Evolutionary conservation across 2,797 vertebrate species (phyloP).

Genomic region (Muscicapa comitata): DNA sequence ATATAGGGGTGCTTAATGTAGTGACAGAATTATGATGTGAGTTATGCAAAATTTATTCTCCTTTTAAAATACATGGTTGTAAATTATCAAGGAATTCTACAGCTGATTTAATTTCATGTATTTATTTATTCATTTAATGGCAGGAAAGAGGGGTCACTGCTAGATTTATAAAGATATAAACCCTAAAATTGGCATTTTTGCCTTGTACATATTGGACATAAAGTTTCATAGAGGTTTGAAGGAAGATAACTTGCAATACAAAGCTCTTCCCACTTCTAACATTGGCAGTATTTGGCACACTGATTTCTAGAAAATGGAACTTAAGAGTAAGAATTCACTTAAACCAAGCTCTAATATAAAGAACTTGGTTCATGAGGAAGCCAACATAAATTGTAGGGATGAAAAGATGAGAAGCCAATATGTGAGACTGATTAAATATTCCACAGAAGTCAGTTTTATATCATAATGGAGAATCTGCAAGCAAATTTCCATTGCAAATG

Average conservation of each 20-base stretch:
- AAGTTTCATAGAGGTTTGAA: not conserved
- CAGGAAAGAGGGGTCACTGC: not conserved
- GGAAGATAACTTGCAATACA: not conserved
- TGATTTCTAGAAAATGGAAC: not conserved
- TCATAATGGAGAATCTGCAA: not conserved
- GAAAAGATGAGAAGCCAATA: not conserved
- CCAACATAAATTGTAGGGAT: not conserved
- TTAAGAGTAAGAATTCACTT: not conserved
- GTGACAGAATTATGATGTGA: not conserved
- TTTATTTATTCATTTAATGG: not conserved
- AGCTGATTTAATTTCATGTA: not conserved
- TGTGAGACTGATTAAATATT: slow-evolving; percentile 5
- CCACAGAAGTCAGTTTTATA: not conserved
- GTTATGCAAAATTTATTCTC: not conserved
- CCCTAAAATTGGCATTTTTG: not conserved
- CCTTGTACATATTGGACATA: not conserved
- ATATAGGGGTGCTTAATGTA: not conserved
- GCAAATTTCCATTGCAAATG: slow-evolving; percentile 44
- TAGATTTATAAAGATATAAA: not conserved
- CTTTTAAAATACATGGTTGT: not conserved
- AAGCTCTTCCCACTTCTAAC: not conserved
- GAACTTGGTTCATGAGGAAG: not conserved
- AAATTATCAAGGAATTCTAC: not conserved
- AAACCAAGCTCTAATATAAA: not conserved
- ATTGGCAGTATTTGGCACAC: not conserved